Conservation (phyloP, 2,113 vertebrate genomes). For the Glareola pratincola region DNA sequence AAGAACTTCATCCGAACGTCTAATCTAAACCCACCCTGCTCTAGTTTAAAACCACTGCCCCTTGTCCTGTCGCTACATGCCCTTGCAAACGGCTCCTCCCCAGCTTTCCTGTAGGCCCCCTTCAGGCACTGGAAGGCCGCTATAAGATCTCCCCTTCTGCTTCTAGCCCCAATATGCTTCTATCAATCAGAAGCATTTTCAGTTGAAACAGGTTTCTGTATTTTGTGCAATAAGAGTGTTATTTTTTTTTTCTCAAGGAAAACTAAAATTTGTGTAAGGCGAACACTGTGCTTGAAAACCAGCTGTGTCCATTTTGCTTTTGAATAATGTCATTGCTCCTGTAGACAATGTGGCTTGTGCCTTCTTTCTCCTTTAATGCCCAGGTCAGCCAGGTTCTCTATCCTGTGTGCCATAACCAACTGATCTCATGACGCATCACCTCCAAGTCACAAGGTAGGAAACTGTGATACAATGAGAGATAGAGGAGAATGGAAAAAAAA, state of each 20-base stretch:
- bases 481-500: not conserved
- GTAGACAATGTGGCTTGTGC: not conserved
- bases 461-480: not conserved
- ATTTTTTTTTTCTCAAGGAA: not conserved
- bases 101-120: too few species aligned
- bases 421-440: not conserved
- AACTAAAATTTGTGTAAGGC: not conserved
- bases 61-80: too few species aligned
- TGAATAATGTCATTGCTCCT: not conserved
- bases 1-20: too few species aligned
- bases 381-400: not conserved
- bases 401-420: not conserved
- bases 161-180: not conserved
- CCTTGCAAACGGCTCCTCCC: too few species aligned
- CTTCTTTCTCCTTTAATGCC: not conserved
- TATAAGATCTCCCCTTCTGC: too few species aligned
- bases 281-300: not conserved
- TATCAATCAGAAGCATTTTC: not conserved
- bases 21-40: too few species aligned
- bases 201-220: rapidly evolving
- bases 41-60: too few species aligned
- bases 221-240: not conserved
- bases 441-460: not conserved
- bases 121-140: too few species aligned
- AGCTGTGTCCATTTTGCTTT: not conserved